These are phyloP conservation scores for Bombylius discolor DNA, from an alignment of 2,888 invertebrate species.

Conservation along the genomic window DNA sequence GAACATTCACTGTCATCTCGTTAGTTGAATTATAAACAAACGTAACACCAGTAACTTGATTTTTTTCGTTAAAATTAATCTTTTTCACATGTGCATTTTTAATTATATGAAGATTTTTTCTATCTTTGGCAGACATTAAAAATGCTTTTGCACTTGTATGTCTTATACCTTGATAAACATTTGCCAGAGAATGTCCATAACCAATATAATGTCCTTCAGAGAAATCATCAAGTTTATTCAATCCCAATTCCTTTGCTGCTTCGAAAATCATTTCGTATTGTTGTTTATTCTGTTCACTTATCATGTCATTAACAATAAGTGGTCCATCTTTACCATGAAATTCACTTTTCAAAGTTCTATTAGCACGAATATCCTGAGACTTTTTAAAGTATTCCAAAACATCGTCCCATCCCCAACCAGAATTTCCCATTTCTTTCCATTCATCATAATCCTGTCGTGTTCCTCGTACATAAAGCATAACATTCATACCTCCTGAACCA, in stretches of 20 bases:
- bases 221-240: conserved; percentile 43
- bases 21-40: conserved; percentile 32
- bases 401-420: conserved; percentile 59
- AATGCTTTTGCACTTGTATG: conserved; percentile 45
- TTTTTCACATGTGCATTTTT: conserved; percentile 40
- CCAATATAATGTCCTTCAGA: conserved; percentile 35
- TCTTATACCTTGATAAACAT: conserved; percentile 41
- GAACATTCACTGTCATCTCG: conserved; percentile 12
- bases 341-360: conserved; percentile 18
- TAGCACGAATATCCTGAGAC: conserved; percentile 54
- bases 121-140: conserved; percentile 37
- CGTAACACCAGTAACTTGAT: conserved; percentile 37
- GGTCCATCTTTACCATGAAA: conserved; percentile 22
- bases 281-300: background rate
- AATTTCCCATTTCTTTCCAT: conserved; percentile 48
- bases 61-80: conserved; percentile 38
- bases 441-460: conserved; percentile 49
- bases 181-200: conserved; percentile 45
- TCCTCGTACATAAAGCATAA: conserved; percentile 51
- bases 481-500: conserved; percentile 50
- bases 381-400: conserved; percentile 69
- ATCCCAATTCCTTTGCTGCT: conserved; percentile 48
- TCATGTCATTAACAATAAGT: conserved; percentile 45
- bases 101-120: conserved; percentile 33
- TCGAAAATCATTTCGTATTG: conserved; percentile 25